Base-by-base conservation (phyloP, 2,797 vertebrate species). In the Monodelphis domestica region DNA sequence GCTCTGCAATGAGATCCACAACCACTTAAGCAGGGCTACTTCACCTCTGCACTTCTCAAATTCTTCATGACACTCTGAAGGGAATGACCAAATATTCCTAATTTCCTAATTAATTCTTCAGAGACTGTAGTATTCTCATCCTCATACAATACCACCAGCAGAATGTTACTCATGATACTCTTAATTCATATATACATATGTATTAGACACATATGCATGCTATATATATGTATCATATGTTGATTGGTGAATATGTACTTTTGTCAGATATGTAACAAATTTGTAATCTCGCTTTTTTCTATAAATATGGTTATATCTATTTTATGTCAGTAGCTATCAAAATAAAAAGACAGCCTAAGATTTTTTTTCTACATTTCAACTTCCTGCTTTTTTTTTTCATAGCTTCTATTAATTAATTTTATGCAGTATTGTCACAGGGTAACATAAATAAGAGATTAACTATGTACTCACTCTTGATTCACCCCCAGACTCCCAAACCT, bases 361-460 rank as follows among this genome's bases (percentile, higher is more conserved):
- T 96, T 1, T 24, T 2, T 38, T 95, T 94, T 94, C 92, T 95
- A 97, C 96, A 96, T 97, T 97, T 96, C 59, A 96, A 94, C 95
- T 98, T 98, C 97, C 98, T 98, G 93, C 53, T 94, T 98, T 97
- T 97, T 97, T 95, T 97, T 97, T 94, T 97, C 94, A 88, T 97
- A 97, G 93, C 93, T 94, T 90, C 95, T 94, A 90, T 92, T 97
- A 91, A 92, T 93, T 97, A 92, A 91, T 93, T 63, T 96, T 57
- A 95, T 98, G 96, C 45, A 59, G 63, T 93, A 97, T 98, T 98
- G 97, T 98, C 97, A 96, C 91, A 96, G 94, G 91, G 91, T 95
- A 98, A 98, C 93, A 98, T 94, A 98, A 98, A 98, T 98, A 98
- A 97, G 95, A 98, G 97, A 98, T 98, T 97, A 98, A 94, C 92